Conservation (phyloP, 2,888 invertebrate genomes). For the Molorchus minor region DNA sequence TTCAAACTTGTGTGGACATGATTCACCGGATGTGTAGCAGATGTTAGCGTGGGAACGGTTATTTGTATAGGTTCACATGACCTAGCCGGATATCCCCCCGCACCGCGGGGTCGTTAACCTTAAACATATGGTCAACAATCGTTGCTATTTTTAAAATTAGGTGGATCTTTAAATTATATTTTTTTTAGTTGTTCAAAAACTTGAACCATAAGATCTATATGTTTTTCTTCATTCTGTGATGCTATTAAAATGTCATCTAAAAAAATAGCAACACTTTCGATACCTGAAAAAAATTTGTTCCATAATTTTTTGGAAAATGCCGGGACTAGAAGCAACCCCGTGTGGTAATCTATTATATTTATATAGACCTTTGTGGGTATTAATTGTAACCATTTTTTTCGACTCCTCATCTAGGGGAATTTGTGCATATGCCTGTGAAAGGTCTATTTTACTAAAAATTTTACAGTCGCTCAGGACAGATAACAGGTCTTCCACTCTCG, state of each 20-base stretch:
- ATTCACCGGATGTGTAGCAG: no score
- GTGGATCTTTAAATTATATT: no score
- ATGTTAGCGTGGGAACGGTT: no score
- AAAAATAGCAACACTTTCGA: background rate
- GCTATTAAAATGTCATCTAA: conserved; percentile 3
- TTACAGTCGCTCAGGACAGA: conserved; percentile 14
- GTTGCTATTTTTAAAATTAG: no score
- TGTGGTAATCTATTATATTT: conserved; percentile 3
- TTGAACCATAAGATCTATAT: conserved; percentile 4
- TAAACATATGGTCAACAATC: no score
- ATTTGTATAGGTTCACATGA: no score
- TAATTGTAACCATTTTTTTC: conserved; percentile 4
- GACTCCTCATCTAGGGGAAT: conserved; percentile 14
- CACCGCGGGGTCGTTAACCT: no score
- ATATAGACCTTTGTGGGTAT: conserved; percentile 17
- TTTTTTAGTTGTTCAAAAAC: no score
- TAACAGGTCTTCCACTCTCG: conserved; percentile 31
- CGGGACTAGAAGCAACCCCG: background rate
- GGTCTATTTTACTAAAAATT: no score
- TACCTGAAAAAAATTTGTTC: conserved; percentile 1
- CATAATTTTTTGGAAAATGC: background rate
- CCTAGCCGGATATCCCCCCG: no score
- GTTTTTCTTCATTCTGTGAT: background rate
- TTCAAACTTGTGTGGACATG: no score
- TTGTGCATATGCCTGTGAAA: no score